These are phyloP conservation scores for Hyperoplus immaculatus DNA, from an alignment of 2,797 vertebrate species.

Conservation along the genomic window DNA sequence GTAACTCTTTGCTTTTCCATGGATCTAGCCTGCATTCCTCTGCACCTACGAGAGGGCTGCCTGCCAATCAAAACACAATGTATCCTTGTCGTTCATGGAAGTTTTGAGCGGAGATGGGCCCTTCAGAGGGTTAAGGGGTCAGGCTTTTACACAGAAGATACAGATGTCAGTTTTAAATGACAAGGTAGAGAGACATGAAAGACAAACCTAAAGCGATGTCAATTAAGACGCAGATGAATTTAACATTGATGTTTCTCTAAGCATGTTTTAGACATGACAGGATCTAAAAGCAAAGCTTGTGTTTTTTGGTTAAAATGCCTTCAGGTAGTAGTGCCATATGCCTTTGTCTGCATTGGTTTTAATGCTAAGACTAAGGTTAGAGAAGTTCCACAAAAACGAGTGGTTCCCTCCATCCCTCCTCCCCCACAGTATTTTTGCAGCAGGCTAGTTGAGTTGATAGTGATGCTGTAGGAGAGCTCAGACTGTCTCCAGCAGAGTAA, in stretches of 20 bases:
- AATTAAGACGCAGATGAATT: not conserved
- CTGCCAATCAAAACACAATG: constrained; percentile 56
- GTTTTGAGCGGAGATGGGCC: constrained; percentile 34
- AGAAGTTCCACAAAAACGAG: not conserved
- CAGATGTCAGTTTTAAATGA: not conserved
- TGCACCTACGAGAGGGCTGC: constrained; percentile 29
- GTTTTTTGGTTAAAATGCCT: no score
- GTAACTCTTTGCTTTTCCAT: constrained; percentile 62
- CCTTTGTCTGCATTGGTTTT: not conserved
- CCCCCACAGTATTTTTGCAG: not conserved
- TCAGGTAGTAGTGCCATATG: not conserved
- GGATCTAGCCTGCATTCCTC: constrained; percentile 42
- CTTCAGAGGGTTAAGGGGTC: constrained; percentile 35
- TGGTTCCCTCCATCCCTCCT: not conserved
- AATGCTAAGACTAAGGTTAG: not conserved
- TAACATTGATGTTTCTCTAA: not conserved
- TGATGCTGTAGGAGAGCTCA: constrained; percentile 30
- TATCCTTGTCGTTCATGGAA: constrained; percentile 41
- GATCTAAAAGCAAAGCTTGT: not conserved
- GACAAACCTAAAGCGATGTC: not conserved
- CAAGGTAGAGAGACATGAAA: not conserved
- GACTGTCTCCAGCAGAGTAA: constrained; percentile 60
- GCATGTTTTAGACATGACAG: not conserved
- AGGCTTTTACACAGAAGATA: not conserved
- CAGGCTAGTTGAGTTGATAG: constrained; percentile 1